Base-by-base conservation (phyloP, 2,113 vertebrate genomes). In the Nestor notabilis region DNA sequence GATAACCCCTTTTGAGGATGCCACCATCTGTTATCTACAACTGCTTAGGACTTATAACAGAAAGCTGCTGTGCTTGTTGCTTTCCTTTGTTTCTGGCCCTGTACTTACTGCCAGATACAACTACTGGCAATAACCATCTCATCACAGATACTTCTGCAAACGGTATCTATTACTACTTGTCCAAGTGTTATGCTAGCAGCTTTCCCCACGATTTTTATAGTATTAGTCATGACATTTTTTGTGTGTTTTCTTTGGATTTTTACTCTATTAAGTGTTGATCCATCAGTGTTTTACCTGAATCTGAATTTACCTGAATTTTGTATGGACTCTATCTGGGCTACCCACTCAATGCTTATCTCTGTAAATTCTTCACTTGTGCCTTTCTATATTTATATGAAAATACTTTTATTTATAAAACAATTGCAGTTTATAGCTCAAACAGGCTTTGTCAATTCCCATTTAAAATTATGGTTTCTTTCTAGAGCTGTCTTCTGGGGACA, bases 401-500 rank as follows among this genome's bases (percentile, higher is more conserved):
- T 56, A 64, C 44, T 68, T 93, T 68, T 93, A 66, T 93, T 93
- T 83, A 52, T 87, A 74, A 81, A 89, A 80, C 35, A 87, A 65
- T 65, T 60, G 35, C 4, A 18, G 72, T 91, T 72, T 77, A 46
- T 53, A 61, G 72, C 72, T 87, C 44, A 52, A 91, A 77, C 44
- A 83, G 72, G 29, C 68, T 72, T 83, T 68, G 83, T 83, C 0
- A 0, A 68, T 76, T 86, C 58, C 64, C 69, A 10, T 83, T 83
- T 77, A 83, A 89, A 94, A 93, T 83, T 77, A 74, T 77, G 41
- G 33, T 77, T 93, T 65, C 83, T 89, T 79, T 83, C 92, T 65
- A 69, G 90, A 83, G 68, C 64, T 1, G 35, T 44, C 84, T 95
- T 91, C 87, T 89, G 81, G 84, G 84, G 90, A 87, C 44, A 69